Evolutionary conservation across 2,888 invertebrate genomes (phyloP), one percentile per base, ranked within the genome.

Genomic region (Andricus curvator): DNA sequence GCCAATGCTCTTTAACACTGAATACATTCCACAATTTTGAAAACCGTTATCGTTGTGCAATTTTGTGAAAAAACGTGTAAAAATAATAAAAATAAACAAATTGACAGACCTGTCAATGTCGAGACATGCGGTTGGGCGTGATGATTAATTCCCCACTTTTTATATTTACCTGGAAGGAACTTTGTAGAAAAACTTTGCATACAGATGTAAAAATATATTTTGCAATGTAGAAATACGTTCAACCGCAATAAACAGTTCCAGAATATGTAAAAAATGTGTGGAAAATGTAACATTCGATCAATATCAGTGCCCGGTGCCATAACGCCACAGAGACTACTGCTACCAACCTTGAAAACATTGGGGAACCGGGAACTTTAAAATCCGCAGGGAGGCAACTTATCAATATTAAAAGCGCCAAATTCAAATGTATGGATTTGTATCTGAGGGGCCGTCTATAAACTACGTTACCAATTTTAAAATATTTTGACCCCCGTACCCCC

Each of bases 271-370:
- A 74, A 74, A 74, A 56, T 74, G 5, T 33, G 5, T 5, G 13
- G 74, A 74, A 74, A 74, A 56, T 56, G 29, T 56, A 74, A 74
- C 56, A 56, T 74, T 74, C 74, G 74, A 74, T 74, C 74, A 74
- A 74, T 74, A 74, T 74, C 20, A 20, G 2, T 56, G 15, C 74
- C 74, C 74, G 74, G 74, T 74, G 74, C 56, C 56, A 56, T 56
- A 70, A 70, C 56, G 33, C 33, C 74, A 56, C 56, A 13, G 4
- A 48, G 15, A 20, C n/a, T 56, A 56, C 13, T 74, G 56, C 56
- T 11, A 11, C 56, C 56, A 56, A 22, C n/a, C 3, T 56, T n/a
- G 11, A n/a, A 56, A 56, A 56, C 3, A 2, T 22, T 56, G 3
- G 17, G n/a, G 11, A 48, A 51, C 51, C 0, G 17, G n/a, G n/a